A percentile compares a stretch with the other conserved stretches of the same genome.
phyloP scores from a whole-genome alignment of 2,797 vertebrate genomes.

The Acanthornis magna region DNA sequence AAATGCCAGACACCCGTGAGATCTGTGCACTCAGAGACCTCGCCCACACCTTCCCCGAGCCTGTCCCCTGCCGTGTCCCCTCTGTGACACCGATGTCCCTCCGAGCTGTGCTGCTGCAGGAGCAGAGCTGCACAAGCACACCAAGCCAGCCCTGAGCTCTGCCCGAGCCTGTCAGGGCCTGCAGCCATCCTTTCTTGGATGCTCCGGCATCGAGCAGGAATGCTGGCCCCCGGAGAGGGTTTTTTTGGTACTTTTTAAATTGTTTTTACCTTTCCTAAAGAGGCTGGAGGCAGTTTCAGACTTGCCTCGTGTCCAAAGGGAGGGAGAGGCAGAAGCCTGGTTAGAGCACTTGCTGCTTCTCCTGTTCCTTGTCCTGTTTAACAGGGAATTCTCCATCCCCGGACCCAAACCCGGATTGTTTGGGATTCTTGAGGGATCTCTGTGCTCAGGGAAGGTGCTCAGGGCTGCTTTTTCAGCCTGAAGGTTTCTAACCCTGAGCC shows the following conservation, averaged over 20 bases:
- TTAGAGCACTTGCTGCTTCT: neutral
- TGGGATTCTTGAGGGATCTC: accelerated
- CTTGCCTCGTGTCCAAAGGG: neutral
- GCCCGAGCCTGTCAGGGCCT: neutral
- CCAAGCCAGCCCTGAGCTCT: neutral
- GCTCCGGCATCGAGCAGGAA: neutral
- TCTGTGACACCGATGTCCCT: too few relatives aligned
- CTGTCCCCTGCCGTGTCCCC: too few relatives aligned
- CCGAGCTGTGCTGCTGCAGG: too few relatives aligned
- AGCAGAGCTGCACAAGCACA: too few relatives aligned
- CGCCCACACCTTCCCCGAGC: too few relatives aligned
- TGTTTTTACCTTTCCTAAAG: neutral
- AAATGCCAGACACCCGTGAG: too few relatives aligned
- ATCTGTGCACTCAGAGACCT: neutral
- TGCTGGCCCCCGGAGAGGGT: neutral
- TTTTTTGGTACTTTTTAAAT: neutral
- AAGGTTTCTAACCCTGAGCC: too few relatives aligned
- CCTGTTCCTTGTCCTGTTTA: neutral
- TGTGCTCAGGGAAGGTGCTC: neutral
- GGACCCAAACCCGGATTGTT: neutral
- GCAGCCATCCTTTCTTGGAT: neutral
- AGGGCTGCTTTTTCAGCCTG: neutral
- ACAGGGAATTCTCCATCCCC: neutral
- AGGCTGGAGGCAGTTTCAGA: conserved; percentile 13
- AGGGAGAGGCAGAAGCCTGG: neutral